Percentiles rank a stretch among this genome's conserved stretches.
Conservation (phyloP, 2,888 invertebrate species). For the Dryomyza anilis region DNA sequence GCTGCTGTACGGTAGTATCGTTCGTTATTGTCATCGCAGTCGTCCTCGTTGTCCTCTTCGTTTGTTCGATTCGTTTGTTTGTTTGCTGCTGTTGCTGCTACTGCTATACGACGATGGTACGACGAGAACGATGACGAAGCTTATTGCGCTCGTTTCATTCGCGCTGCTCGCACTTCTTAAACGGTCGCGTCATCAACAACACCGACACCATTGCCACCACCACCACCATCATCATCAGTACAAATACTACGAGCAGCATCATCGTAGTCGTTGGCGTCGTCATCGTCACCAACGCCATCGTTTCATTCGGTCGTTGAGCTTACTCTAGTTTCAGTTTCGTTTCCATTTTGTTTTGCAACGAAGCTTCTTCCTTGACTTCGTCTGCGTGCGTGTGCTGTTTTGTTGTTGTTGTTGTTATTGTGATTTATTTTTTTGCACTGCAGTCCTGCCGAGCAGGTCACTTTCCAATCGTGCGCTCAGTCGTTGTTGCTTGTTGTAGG, state of each 20-base stretch:
- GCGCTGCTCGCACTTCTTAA: not conserved
- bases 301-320: slow-evolving; percentile 13
- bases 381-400: not conserved
- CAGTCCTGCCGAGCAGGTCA: slow-evolving; percentile 37
- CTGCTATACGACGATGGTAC: not conserved
- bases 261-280: too few relatives aligned
- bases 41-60: not conserved
- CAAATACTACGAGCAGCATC: too few relatives aligned
- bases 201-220: too few relatives aligned
- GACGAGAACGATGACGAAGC: not conserved
- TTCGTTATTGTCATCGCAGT: too few relatives aligned
- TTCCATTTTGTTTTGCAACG: slow-evolving; percentile 10
- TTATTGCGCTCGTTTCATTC: not conserved
- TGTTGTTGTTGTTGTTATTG: not conserved
- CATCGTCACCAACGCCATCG: too few relatives aligned
- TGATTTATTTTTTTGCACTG: not conserved
- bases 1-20: not conserved
- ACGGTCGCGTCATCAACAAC: too few relatives aligned
- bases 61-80: not conserved
- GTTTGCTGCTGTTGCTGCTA: not conserved
- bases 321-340: slow-evolving; percentile 16
- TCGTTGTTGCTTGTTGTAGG: slow-evolving; percentile 57
- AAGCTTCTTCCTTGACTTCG: not conserved
- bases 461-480: slow-evolving; percentile 49
- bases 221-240: too few relatives aligned